Evolutionary conservation across 2,113 vertebrate species (phyloP).

Genomic region (Stigmatopora argus): DNA sequence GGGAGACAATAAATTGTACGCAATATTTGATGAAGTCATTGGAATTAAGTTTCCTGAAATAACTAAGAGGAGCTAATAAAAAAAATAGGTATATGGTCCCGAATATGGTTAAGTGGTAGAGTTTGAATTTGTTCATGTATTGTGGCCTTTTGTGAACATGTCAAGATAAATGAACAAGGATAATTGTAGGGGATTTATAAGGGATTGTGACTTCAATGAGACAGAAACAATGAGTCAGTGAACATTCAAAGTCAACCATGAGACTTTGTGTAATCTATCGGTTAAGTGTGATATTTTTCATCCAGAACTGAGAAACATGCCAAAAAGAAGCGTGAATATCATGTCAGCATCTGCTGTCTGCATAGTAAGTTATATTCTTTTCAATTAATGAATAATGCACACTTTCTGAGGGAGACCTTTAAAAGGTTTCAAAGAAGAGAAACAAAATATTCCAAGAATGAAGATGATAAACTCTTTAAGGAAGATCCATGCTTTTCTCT

Average conservation of each 20-base stretch:
- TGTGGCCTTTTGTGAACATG: neutral
- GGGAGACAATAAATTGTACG: too few relatives aligned
- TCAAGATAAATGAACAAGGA: neutral
- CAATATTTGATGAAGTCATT: neutral
- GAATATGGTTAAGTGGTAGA: too few relatives aligned
- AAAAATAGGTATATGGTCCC: neutral
- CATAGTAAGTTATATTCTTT: too few relatives aligned
- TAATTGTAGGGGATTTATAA: neutral
- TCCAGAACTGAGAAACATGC: constrained; percentile 1
- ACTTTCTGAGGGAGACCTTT: too few relatives aligned
- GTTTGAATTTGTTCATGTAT: neutral
- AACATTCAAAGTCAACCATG: constrained; percentile 3
- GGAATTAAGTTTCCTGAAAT: neutral
- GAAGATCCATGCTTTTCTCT: too few relatives aligned
- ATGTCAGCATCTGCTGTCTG: neutral
- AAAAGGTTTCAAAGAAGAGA: too few relatives aligned
- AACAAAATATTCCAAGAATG: too few relatives aligned
- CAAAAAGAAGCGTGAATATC: neutral
- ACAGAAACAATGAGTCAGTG: neutral
- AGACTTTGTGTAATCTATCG: neutral
- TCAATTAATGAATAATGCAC: too few relatives aligned
- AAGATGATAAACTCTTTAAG: too few relatives aligned
- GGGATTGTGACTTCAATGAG: neutral
- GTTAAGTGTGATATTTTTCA: neutral
- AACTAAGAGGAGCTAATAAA: neutral